These are phyloP conservation scores for Shargacucullia verbasci DNA, from an alignment of 2,888 invertebrate species.

Conservation along the genomic window DNA sequence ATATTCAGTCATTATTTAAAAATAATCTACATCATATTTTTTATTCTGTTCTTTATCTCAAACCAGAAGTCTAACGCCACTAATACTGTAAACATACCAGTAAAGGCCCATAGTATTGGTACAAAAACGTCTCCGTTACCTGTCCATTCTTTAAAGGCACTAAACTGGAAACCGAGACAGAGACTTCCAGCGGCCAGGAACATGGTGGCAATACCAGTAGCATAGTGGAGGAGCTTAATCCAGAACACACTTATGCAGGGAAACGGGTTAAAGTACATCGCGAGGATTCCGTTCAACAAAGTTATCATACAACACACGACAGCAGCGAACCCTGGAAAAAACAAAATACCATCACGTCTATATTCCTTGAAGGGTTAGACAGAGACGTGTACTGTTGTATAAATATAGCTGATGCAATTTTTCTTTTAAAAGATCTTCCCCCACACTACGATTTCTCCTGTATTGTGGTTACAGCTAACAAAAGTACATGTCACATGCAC, in stretches of 20 bases:
- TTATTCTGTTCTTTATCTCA: conserved; percentile 41
- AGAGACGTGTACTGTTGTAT: no score
- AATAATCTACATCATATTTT: conserved; percentile 11
- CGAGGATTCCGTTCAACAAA: conserved; percentile 59
- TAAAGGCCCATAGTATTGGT: conserved; percentile 35
- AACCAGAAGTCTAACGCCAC: conserved; percentile 65
- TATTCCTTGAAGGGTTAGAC: no score
- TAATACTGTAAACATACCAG: conserved; percentile 59
- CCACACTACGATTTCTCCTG: no score
- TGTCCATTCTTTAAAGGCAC: conserved; percentile 61
- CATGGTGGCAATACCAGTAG: conserved; percentile 61
- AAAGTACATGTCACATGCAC: no score
- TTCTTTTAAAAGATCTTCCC: no score
- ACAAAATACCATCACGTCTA: conserved; percentile 32
- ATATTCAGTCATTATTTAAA: background rate
- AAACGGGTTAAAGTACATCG: conserved; percentile 53
- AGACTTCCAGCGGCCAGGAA: conserved; percentile 62
- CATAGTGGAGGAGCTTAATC: conserved; percentile 60
- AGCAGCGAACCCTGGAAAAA: conserved; percentile 64
- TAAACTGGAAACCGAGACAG: conserved; percentile 59
- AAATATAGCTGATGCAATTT: no score
- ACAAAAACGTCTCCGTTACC: conserved; percentile 48
- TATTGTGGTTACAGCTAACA: no score
- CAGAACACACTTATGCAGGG: conserved; percentile 38
- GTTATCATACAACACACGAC: conserved; percentile 57